Conservation (phyloP, 2,888 invertebrate genomes). For the Eremobia ochroleuca region DNA sequence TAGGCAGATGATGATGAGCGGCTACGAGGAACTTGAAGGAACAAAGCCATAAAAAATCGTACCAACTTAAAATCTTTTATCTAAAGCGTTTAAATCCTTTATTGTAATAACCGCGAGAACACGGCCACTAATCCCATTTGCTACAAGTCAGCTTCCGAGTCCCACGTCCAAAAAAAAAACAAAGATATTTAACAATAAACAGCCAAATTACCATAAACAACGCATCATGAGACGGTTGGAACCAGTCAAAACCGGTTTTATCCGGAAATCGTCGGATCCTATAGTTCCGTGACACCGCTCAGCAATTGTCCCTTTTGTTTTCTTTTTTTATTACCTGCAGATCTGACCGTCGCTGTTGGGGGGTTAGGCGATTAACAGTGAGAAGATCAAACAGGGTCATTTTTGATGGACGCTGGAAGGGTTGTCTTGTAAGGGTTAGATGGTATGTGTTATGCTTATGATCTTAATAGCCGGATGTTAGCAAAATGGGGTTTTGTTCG, state of each 20-base stretch:
- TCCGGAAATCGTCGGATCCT: slow-evolving; percentile 84
- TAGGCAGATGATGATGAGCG: too few relatives aligned
- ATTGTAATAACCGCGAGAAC: slow-evolving; percentile 66
- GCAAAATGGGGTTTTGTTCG: slow-evolving; percentile 71
- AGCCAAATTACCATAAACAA: slow-evolving; percentile 90
- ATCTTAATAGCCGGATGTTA: slow-evolving; percentile 77
- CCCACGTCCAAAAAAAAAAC: slow-evolving; percentile 77
- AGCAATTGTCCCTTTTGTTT: slow-evolving; percentile 83
- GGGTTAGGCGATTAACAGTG: slow-evolving; percentile 82
- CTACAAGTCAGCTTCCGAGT: slow-evolving; percentile 81
- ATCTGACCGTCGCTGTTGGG: slow-evolving; percentile 76
- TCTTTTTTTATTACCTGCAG: slow-evolving; percentile 81
- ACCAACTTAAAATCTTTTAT: slow-evolving; percentile 46
- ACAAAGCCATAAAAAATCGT: neutral
- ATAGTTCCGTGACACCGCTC: slow-evolving; percentile 84
- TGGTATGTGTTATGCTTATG: slow-evolving; percentile 64
- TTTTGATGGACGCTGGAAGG: slow-evolving; percentile 77
- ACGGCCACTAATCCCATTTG: slow-evolving; percentile 84
- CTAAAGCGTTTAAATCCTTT: slow-evolving; percentile 63
- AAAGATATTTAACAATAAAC: slow-evolving; percentile 82
- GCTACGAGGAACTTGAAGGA: too few relatives aligned
- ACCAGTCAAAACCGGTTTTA: slow-evolving; percentile 78
- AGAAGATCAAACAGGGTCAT: slow-evolving; percentile 75
- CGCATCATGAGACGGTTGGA: slow-evolving; percentile 85
- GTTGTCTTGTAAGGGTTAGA: slow-evolving; percentile 70